Base-by-base conservation (phyloP, 2,797 vertebrate genomes). In the Lacerta agilis region DNA sequence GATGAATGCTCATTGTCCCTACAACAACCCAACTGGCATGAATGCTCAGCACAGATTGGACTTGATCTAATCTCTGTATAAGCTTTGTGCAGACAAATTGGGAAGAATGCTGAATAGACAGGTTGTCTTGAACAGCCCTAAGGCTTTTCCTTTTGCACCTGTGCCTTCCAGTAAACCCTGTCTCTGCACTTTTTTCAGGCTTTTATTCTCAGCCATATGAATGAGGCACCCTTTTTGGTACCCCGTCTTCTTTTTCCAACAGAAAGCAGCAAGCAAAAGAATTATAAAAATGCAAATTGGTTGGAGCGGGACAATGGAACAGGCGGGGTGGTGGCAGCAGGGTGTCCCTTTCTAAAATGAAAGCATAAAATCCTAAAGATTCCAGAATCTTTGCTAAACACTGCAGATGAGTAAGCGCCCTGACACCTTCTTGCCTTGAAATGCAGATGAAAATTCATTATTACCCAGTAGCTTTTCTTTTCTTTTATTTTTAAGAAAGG, bases 401-500 rank as follows among this genome's bases (percentile, higher is more conserved):
- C 18, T 36, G 49, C 43, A 79, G 33, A 36, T 29, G 11, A 18
- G 25, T 55, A 13, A 84, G 45, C 3, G 23, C 2, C 29, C 41
- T 67, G 66, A 10, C 11, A 11, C 38, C 9, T 2, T 4, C 9
- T 80, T 72, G 6, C 33, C 49, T 58, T 73, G 55, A 81, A 64
- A 27, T 41, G 7, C 9, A n/a, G 49, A 5, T 58, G 43, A 80
- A 73, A 41, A 81, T 66, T 86, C 82, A 82, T 92, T 88, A 66
- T 75, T 67, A n/a, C 8, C 8, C 33, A 66, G 79, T 88, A 72
- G 83, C 18, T 75, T 76, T 75, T n/a, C 17, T 13, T 66, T 75
- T n/a, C 17, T 13, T 66, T 55, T 55, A 49, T 55, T 55, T 76
- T 83, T 90, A 33, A 85, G 49, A 92, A 83, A 78, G 27, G 49